phyloP scores from a whole-genome alignment of 1,140 invertebrate species.

The Cylas formicarius region DNA sequence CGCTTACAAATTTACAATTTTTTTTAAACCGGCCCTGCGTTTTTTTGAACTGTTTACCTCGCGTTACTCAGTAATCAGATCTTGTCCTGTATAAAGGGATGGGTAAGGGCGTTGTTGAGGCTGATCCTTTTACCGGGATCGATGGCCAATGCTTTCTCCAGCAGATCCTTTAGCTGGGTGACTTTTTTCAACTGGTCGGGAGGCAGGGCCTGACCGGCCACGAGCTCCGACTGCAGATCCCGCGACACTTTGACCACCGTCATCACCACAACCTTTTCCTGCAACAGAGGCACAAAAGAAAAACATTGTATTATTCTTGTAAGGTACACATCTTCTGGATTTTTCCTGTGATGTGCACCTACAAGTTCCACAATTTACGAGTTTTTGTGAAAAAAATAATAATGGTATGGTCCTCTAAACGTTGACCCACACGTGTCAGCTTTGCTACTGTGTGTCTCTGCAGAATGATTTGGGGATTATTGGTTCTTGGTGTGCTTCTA shows the following conservation, averaged over 20 bases:
- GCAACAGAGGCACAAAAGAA: slow-evolving; percentile 4
- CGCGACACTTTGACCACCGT: slow-evolving; percentile 80
- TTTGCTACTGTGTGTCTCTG: too few species aligned
- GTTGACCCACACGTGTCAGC: too few species aligned
- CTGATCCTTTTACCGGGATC: slow-evolving; percentile 90
- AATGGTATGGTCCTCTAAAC: too few species aligned
- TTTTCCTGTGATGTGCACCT: background rate
- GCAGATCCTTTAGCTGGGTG: slow-evolving; percentile 84
- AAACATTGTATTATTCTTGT: background rate
- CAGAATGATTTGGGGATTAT: too few species aligned
- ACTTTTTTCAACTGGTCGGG: slow-evolving; percentile 86
- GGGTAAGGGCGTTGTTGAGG: slow-evolving; percentile 87
- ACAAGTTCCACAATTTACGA: background rate
- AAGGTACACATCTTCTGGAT: background rate
- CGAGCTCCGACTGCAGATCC: slow-evolving; percentile 79
- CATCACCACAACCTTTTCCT: slow-evolving; percentile 96
- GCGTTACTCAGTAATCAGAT: too few species aligned
- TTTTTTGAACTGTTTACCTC: too few species aligned
- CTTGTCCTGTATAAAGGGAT: slow-evolving; percentile 95
- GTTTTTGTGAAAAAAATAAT: background rate
- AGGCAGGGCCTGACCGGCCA: slow-evolving; percentile 82
- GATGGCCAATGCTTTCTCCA: slow-evolving; percentile 89
- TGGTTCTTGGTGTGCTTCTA: too few species aligned
- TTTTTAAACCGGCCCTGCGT: too few species aligned
- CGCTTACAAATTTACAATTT: too few species aligned